Evolutionary conservation across 2,113 vertebrate genomes (phyloP).

Genomic region (Chamaea fasciata): DNA sequence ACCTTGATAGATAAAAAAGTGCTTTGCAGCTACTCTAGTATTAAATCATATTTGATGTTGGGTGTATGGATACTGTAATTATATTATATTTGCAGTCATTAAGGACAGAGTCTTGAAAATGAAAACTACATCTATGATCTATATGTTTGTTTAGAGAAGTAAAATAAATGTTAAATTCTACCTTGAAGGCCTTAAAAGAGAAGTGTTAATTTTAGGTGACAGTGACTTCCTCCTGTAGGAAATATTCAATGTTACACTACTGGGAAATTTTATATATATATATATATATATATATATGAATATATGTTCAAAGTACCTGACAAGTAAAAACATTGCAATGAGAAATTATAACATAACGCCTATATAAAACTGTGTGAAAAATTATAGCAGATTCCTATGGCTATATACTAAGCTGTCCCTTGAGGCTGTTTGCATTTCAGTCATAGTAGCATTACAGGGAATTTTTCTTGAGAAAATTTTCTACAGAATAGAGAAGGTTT

Average conservation of each 20-base stretch:
- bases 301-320: not conserved
- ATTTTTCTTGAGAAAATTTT: not conserved
- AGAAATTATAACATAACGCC: not conserved
- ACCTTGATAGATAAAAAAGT: conserved; percentile 72
- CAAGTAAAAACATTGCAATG: not conserved
- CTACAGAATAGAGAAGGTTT: not conserved
- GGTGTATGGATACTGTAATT: conserved; percentile 27
- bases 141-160: not conserved
- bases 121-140: not conserved
- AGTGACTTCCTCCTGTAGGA: not conserved
- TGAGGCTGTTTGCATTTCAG: not conserved
- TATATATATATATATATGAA: not conserved
- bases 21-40: conserved; percentile 47
- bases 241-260: not conserved
- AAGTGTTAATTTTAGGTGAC: not conserved
- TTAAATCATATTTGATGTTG: conserved; percentile 64
- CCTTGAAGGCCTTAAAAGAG: not conserved
- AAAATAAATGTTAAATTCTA: not conserved
- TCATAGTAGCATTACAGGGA: not conserved
- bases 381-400: not conserved
- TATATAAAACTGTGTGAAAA: not conserved
- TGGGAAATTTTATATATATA: not conserved
- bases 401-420: not conserved
- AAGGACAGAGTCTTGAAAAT: not conserved
- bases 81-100: not conserved